Evolutionary conservation across 2,888 invertebrate genomes (phyloP).

Genomic region (Scaeva pyrastri): DNA sequence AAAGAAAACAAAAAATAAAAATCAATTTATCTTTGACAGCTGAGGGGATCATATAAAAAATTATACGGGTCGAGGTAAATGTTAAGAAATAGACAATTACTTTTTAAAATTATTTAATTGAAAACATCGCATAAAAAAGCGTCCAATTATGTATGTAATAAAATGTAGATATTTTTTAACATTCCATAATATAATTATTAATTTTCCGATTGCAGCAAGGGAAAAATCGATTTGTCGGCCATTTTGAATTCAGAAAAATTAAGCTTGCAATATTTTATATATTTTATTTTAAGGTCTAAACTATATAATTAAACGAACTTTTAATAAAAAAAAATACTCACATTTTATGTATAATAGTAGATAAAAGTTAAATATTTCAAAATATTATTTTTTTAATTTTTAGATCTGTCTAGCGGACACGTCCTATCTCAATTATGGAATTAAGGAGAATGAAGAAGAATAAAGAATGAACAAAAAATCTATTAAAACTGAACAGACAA

Average conservation of each 20-base stretch:
- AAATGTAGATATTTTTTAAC: neutral
- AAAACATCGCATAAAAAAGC: no score
- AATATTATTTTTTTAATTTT: conserved; percentile 18
- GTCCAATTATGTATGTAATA: no score
- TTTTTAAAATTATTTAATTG: no score
- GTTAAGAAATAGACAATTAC: no score
- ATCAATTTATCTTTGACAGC: no score
- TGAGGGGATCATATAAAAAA: no score
- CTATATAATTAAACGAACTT: no score
- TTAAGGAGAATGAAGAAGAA: conserved; percentile 50
- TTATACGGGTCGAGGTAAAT: no score
- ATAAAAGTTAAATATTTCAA: conserved; percentile 14
- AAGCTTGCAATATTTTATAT: no score
- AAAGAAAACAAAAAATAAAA: no score
- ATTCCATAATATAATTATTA: conserved; percentile 24
- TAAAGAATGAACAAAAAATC: neutral
- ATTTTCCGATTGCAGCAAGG: neutral
- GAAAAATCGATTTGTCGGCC: conserved; percentile 71
- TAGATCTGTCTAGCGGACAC: neutral
- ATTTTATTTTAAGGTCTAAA: no score
- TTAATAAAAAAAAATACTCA: conserved; percentile 27
- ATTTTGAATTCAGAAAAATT: conserved; percentile 54
- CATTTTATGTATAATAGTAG: conserved; percentile 32
- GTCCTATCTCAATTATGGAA: conserved; percentile 48
- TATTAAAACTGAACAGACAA: no score